Percentiles rank a stretch among this genome's conserved stretches.
Evolutionary conservation across 2,888 invertebrate species (phyloP).

Genomic region (Drosophila lacicola): DNA sequence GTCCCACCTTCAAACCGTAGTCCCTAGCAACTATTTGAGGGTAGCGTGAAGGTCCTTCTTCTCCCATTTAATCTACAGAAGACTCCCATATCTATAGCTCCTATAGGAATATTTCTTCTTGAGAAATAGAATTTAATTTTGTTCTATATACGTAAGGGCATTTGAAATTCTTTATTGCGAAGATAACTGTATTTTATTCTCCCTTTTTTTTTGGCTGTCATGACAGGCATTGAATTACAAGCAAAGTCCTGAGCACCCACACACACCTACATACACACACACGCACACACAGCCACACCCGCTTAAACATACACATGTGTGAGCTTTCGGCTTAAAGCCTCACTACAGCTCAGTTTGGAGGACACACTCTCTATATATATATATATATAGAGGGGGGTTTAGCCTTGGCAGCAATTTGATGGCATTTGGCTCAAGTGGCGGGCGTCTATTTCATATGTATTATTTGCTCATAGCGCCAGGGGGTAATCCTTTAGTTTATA

Average conservation of each 20-base stretch:
- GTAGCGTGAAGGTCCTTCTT: too few species aligned
- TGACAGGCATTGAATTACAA: conserved; percentile 69
- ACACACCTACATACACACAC: not conserved
- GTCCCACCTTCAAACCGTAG: too few species aligned
- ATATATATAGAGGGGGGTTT: not conserved
- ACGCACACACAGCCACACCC: not conserved
- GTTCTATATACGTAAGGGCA: not conserved
- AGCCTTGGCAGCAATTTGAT: conserved; percentile 68
- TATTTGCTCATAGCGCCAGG: conserved; percentile 60
- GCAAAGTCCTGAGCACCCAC: conserved; percentile 46
- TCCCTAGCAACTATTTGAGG: too few species aligned
- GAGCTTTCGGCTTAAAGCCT: conserved; percentile 57
- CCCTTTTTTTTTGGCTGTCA: conserved; percentile 18
- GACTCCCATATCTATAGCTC: too few species aligned
- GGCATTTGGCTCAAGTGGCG: conserved; percentile 66
- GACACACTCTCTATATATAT: conserved; percentile 28
- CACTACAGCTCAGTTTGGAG: conserved; percentile 32
- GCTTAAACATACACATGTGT: conserved; percentile 10
- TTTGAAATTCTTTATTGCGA: not conserved
- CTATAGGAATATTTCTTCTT: too few species aligned
- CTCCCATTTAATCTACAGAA: too few species aligned
- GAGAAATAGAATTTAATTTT: too few species aligned
- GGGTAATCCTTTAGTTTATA: conserved; percentile 78
- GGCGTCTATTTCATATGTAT: conserved; percentile 65
- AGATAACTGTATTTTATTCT: conserved; percentile 7